A percentile compares a stretch with the other conserved stretches of the same genome.
phyloP scores from a whole-genome alignment of 2,113 vertebrate genomes.

The Labeo catla region DNA sequence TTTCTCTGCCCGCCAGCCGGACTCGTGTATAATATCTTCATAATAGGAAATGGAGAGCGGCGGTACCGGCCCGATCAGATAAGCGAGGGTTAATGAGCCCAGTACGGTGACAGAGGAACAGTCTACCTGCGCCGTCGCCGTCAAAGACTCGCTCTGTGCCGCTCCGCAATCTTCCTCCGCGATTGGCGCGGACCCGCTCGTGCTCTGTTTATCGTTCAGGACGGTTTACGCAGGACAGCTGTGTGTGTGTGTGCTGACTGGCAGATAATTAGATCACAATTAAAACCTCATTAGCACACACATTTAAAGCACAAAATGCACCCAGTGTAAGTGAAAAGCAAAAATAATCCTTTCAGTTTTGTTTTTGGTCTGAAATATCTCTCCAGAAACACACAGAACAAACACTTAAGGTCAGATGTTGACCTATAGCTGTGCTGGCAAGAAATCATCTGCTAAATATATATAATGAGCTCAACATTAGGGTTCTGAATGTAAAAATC shows the following conservation, averaged over 20 bases:
- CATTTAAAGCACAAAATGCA: constrained; percentile 18
- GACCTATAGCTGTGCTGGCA: not conserved
- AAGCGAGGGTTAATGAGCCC: constrained; percentile 36
- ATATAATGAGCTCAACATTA: no score
- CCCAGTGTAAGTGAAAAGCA: not conserved
- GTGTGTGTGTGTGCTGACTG: constrained; percentile 66
- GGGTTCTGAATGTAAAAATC: no score
- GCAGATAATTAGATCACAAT: constrained; percentile 68
- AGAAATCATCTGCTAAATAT: no score
- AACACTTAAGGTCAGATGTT: not conserved
- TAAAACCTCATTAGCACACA: constrained; percentile 73
- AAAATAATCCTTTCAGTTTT: not conserved
- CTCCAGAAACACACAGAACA: not conserved
- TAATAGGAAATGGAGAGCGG: constrained; percentile 59
- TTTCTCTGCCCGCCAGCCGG: constrained; percentile 59
- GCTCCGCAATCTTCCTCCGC: not conserved
- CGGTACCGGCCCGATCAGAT: constrained; percentile 1
- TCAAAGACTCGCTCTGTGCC: constrained; percentile 52
- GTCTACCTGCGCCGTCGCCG: constrained; percentile 7
- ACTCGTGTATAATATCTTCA: constrained; percentile 47
- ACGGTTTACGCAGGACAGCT: constrained; percentile 68
- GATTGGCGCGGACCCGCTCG: constrained; percentile 33
- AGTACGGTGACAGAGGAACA: constrained; percentile 23
- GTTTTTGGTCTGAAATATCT: not conserved
- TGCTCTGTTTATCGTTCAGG: constrained; percentile 59